Conservation (phyloP, 2,113 vertebrate genomes). For the Serinus canaria region DNA sequence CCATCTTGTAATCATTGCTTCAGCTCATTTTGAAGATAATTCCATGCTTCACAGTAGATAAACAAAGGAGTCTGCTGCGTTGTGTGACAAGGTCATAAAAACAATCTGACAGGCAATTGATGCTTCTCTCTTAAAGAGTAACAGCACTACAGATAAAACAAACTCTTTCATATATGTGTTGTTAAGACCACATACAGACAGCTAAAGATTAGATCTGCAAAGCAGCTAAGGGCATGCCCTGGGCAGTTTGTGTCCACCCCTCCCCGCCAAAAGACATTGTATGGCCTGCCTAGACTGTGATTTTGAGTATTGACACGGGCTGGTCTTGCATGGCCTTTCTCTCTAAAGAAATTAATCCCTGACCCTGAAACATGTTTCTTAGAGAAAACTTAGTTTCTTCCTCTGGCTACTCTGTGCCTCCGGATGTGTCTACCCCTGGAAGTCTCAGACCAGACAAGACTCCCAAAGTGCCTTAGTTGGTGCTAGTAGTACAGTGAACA, state of each 20-base stretch:
- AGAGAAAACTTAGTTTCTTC: not conserved
- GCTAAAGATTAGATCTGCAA: not conserved
- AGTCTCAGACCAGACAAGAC: not conserved
- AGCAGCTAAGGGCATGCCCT: not conserved
- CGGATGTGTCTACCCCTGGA: fast-evolving
- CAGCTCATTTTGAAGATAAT: not conserved
- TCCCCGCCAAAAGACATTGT: not conserved
- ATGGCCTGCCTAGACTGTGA: not conserved
- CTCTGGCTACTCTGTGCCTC: not conserved
- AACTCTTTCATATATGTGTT: not conserved
- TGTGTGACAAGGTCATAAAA: slow-evolving; percentile 23
- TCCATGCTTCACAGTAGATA: not conserved
- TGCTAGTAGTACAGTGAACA: not conserved
- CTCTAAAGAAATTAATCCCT: not conserved
- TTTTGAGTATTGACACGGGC: not conserved
- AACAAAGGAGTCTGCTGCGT: not conserved
- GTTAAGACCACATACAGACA: not conserved
- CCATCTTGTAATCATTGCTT: not conserved
- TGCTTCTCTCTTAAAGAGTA: not conserved
- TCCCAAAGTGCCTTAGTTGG: not conserved
- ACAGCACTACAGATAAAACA: not conserved
- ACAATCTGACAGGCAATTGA: not conserved
- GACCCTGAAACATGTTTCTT: not conserved
- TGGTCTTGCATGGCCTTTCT: not conserved
- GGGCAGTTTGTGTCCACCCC: not conserved